Evolutionary conservation across 2,888 invertebrate genomes (phyloP).

Genomic region (Nasonia oneida): DNA sequence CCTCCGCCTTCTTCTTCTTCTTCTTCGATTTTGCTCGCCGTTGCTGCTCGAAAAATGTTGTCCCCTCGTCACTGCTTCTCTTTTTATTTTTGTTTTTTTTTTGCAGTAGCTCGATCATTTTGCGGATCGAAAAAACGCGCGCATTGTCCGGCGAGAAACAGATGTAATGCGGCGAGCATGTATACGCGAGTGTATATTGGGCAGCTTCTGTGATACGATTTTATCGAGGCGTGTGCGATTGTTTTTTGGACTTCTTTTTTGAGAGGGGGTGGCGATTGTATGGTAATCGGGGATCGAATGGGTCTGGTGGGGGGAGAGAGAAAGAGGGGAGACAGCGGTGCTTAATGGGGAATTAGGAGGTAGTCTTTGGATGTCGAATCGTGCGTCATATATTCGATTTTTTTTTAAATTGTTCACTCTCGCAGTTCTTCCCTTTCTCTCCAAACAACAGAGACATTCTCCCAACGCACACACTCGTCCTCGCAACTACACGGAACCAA

Average conservation of each 20-base stretch:
- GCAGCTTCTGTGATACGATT: not conserved
- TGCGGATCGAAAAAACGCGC: not conserved
- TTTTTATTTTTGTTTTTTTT: too few relatives aligned
- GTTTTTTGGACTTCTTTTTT: not conserved
- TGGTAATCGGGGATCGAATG: not conserved
- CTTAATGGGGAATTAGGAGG: not conserved
- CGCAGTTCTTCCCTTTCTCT: too few relatives aligned
- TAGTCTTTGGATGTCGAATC: not conserved
- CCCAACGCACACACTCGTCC: too few relatives aligned
- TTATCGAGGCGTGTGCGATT: not conserved
- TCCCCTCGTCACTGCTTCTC: not conserved
- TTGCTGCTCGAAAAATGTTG: not conserved
- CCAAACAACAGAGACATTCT: not conserved
- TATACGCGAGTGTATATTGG: not conserved
- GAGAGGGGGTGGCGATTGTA: not conserved
- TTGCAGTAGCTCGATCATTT: not conserved
- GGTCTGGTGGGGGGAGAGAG: not conserved
- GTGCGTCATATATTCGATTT: not conserved
- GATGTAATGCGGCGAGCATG: not conserved
- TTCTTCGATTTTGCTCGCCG: not conserved
- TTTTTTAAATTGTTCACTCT: not conserved
- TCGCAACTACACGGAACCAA: not conserved
- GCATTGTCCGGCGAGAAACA: conserved; percentile 4
- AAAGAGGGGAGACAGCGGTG: not conserved
- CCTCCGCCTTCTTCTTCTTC: not conserved